Percentiles rank a stretch among this genome's conserved stretches.
Evolutionary conservation across 92 coral and sea anemone genomes (phyloP).

Genomic region (Porites evermanni): DNA sequence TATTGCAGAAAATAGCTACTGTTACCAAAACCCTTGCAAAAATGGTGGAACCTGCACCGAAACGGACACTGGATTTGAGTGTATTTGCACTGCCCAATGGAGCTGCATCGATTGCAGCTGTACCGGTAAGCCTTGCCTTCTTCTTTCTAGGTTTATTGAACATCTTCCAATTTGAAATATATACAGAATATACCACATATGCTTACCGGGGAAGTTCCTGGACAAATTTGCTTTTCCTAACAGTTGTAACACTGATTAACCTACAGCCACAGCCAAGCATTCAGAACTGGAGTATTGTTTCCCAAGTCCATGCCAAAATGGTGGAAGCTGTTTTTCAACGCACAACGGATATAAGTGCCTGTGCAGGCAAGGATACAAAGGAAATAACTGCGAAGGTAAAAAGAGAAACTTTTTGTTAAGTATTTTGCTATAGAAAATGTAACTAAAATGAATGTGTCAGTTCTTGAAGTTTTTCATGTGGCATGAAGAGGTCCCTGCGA

Average conservation of each 20-base stretch:
- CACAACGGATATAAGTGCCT: conserved; percentile 63
- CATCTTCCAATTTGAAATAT: no score
- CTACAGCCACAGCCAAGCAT: conserved; percentile 30
- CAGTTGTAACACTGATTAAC: neutral
- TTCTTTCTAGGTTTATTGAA: no score
- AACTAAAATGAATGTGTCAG: no score
- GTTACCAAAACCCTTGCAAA: conserved; percentile 84
- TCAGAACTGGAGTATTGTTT: conserved; percentile 63
- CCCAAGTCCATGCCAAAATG: conserved; percentile 75
- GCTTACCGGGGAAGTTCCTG: neutral
- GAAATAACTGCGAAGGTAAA: conserved; percentile 77
- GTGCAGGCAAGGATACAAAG: conserved; percentile 74
- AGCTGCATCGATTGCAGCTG: conserved; percentile 89
- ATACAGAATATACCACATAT: no score
- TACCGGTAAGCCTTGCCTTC: conserved; percentile 61
- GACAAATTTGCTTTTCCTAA: neutral
- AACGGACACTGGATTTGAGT: conserved; percentile 71
- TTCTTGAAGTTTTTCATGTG: no score
- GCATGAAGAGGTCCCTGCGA: no score
- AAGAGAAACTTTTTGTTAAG: neutral
- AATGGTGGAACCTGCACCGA: conserved; percentile 92
- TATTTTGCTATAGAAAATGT: no score
- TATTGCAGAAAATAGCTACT: conserved; percentile 73
- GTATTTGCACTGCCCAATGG: conserved; percentile 86
- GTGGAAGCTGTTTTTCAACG: conserved; percentile 78